Evolutionary conservation across 2,113 vertebrate genomes (phyloP).

Genomic region (Scortum barcoo): DNA sequence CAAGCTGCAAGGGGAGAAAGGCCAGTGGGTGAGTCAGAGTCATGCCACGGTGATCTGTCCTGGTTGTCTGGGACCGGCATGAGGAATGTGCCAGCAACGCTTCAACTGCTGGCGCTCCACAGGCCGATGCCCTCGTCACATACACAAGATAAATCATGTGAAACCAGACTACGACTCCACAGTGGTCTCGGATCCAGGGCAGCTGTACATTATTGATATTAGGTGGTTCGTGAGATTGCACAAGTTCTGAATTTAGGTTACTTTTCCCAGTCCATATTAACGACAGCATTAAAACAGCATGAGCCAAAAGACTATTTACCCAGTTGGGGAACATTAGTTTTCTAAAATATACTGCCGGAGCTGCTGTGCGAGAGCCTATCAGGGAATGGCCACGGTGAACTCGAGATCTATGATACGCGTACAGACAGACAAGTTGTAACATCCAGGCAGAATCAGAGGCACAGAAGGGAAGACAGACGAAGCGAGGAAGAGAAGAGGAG

Average conservation of each 20-base stretch:
- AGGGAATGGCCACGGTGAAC: conserved; percentile 9
- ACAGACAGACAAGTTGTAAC: conserved; percentile 23
- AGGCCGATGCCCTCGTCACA: conserved; percentile 35
- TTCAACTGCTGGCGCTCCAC: conserved; percentile 37
- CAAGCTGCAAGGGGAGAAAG: conserved; percentile 95
- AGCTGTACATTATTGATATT: conserved; percentile 23
- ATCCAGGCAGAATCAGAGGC: conserved; percentile 31
- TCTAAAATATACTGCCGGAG: neutral
- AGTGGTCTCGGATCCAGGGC: conserved; percentile 2
- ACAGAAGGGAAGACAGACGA: conserved; percentile 84
- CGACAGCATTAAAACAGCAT: neutral
- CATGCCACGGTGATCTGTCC: conserved; percentile 37
- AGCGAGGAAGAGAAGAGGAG: conserved; percentile 73
- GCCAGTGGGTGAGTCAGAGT: conserved; percentile 93
- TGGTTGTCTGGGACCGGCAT: conserved; percentile 45
- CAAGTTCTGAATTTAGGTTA: conserved; percentile 1
- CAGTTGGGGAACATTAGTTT: conserved; percentile 2
- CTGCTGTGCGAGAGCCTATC: neutral
- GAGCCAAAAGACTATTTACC: neutral
- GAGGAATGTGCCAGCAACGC: conserved; percentile 66
- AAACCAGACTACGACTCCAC: conserved; percentile 16
- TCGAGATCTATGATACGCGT: conserved; percentile 25
- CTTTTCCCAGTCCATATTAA: neutral
- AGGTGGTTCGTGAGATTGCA: neutral
- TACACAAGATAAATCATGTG: conserved; percentile 49